Evolutionary conservation across 2,113 vertebrate species (phyloP), one percentile per base, ranked within the genome.

Genomic region (Petaurus breviceps): DNA sequence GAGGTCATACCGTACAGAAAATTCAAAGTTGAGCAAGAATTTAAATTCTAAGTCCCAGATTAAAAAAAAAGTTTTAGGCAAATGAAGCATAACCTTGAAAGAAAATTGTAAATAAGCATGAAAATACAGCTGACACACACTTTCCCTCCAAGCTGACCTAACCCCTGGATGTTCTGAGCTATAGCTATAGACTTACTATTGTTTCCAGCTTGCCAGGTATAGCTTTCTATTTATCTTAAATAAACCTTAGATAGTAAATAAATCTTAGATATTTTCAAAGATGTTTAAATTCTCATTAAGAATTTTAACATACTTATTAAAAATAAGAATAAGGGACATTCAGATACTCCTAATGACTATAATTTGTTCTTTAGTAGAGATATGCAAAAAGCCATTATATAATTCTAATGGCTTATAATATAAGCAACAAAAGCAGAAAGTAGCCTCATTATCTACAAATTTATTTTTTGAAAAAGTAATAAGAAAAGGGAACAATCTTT

Each of bases 51-150:
- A 95, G 89, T 93, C 89, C 57, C 77, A 96, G 54, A 12, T 50
- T 91, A 9, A 23, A 52, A 52, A 52, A 43, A 90, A 19, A 93
- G 53, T 90, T 92, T 95, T 94, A 52, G 19, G 8, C 43, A 43
- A 96, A 51, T 22, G 91, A 95, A 7, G 1, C n/a, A 90, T 54
- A 26, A 61, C 91, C 91, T 97, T 93, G 90, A 96, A 89, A 55
- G 12, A 49, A 91, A 37, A 46, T 92, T 68, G 43, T 23, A 92
- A 96, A 95, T 84, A 53, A 95, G 24, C 43, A 93, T 55, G 19
- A 4, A 94, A 43, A 19, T n/a, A 84, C 2, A 93, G 19, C 0
- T 49, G 94, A 55, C 4, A 92, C 55, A 37, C 16, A 43, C 43
- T 84, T 94, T 52, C 46, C 8, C 91, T 93, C 24, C n/a, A 84